Percentiles rank a stretch among this genome's conserved stretches.
phyloP scores from a whole-genome alignment of 2,888 invertebrate genomes.

The Cosmopolites sordidus region DNA sequence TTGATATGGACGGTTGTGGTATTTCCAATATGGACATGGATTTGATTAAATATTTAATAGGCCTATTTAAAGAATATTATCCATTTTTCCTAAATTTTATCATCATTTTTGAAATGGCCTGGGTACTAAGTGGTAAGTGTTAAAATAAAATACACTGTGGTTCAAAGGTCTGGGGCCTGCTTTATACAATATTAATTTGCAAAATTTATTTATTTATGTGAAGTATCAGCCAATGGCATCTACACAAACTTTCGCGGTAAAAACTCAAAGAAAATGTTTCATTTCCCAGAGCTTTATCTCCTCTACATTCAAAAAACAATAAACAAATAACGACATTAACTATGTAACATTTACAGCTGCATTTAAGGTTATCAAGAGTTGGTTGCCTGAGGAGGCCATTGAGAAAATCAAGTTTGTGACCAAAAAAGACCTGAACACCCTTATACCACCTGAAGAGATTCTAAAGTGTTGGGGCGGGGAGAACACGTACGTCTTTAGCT shows the following conservation, averaged over 20 bases:
- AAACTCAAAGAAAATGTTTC: too few relatives aligned
- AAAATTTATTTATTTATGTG: too few relatives aligned
- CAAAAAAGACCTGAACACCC: constrained; percentile 69
- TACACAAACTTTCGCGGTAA: too few relatives aligned
- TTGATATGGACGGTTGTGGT: constrained; percentile 87
- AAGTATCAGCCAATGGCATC: too few relatives aligned
- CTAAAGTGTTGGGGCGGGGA: constrained; percentile 76
- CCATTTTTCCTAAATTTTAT: constrained; percentile 85
- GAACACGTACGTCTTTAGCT: constrained; percentile 68
- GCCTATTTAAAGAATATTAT: constrained; percentile 82
- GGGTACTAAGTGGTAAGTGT: constrained; percentile 76
- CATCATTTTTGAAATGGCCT: constrained; percentile 89
- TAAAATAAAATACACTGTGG: background rate
- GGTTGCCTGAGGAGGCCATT: constrained; percentile 83
- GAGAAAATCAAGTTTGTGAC: constrained; percentile 82
- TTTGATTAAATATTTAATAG: constrained; percentile 80
- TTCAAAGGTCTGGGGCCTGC: too few relatives aligned
- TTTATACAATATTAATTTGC: too few relatives aligned
- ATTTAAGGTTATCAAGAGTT: constrained; percentile 83
- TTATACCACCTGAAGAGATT: constrained; percentile 71
- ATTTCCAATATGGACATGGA: constrained; percentile 89
- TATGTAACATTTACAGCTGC: constrained; percentile 57
- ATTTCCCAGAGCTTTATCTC: too few relatives aligned
- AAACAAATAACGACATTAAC: too few relatives aligned
- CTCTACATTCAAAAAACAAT: too few relatives aligned